phyloP scores from a whole-genome alignment of 2,797 vertebrate genomes.

The Prunella strophiata region DNA sequence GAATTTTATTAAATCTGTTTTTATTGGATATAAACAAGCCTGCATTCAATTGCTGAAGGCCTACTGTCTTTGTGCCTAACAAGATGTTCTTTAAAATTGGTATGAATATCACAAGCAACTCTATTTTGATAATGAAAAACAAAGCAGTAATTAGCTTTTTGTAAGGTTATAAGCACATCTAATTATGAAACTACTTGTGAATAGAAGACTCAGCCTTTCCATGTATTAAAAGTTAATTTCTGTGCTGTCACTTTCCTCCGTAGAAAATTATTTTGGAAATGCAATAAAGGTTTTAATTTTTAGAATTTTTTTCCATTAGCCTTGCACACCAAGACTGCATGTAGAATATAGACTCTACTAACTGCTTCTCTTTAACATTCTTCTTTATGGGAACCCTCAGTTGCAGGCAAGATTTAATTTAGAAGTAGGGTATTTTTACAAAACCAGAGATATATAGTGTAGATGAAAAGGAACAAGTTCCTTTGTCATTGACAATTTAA shows the following conservation, averaged over 20 bases:
- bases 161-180: neutral
- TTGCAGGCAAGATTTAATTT: neutral
- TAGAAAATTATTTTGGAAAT: neutral
- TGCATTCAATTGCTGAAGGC: neutral
- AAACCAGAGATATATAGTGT: neutral
- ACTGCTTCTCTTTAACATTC: neutral
- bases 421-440: neutral
- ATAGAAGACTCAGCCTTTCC: neutral
- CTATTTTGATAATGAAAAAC: neutral
- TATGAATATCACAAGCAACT: neutral
- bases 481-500: neutral
- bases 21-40: neutral
- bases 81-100: neutral
- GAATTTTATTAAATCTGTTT: neutral
- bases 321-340: neutral
- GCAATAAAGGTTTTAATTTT: neutral
- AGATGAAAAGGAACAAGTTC: neutral
- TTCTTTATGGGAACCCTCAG: neutral
- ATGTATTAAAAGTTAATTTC: conserved; percentile 6
- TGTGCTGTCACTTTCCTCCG: neutral
- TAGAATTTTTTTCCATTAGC: neutral
- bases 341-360: neutral
- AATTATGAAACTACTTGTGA: neutral
- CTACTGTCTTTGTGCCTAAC: neutral
- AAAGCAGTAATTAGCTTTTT: neutral